Conservation (phyloP, 2,888 invertebrate species). For the Morpho deidamia region DNA sequence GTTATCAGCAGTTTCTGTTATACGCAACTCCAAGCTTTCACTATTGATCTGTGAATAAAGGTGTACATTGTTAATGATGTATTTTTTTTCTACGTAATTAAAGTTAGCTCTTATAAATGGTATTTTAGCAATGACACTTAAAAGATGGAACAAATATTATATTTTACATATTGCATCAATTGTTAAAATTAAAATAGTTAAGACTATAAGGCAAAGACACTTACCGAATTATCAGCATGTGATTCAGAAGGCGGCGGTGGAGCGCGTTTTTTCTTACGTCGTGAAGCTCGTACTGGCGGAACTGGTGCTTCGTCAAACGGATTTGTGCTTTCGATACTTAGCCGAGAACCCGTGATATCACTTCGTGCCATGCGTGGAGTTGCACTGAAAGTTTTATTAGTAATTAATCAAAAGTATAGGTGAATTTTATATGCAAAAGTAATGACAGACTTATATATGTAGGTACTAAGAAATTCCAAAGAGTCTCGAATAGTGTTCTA, state of each 20-base stretch:
- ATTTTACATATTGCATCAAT: background rate
- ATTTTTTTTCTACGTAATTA: too few relatives aligned
- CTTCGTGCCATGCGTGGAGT: conserved; percentile 68
- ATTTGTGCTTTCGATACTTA: conserved; percentile 78
- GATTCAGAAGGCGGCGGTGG: conserved; percentile 73
- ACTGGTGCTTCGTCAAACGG: conserved; percentile 74
- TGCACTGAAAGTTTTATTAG: conserved; percentile 34
- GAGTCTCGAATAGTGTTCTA: too few relatives aligned
- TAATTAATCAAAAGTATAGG: too few relatives aligned
- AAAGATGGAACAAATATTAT: too few relatives aligned
- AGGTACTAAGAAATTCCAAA: too few relatives aligned
- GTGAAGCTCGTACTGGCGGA: conserved; percentile 72
- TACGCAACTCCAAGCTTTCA: conserved; percentile 45
- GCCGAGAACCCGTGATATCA: conserved; percentile 73
- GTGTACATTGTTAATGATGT: background rate
- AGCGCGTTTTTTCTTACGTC: conserved; percentile 81
- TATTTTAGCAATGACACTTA: too few relatives aligned
- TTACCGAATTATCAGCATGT: conserved; percentile 45
- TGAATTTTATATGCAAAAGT: too few relatives aligned
- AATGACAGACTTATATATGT: too few relatives aligned
- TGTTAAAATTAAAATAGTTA: background rate
- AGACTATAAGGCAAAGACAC: conserved; percentile 1
- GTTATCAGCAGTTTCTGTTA: conserved; percentile 41
- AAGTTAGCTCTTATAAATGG: too few relatives aligned
- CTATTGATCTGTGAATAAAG: conserved; percentile 43